Percentiles rank a stretch among this genome's conserved stretches.
These are phyloP conservation scores for Elmis aenea DNA, from an alignment of 2,888 invertebrate genomes.

Conservation along the genomic window DNA sequence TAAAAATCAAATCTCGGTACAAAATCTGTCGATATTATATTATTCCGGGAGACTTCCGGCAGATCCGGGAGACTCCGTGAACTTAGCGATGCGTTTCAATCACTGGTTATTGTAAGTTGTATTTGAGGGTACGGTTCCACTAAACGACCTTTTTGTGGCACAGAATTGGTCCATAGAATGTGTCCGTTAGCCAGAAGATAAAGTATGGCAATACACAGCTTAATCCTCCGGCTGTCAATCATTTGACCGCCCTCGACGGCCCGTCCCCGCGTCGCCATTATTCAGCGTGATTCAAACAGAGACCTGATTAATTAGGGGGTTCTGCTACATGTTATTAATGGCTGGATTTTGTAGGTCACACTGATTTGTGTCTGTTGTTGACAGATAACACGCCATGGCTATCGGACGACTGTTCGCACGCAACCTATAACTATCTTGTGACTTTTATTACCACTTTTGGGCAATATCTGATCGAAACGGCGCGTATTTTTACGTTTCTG, in stretches of 20 bases:
- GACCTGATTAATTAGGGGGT: slow-evolving; percentile 35
- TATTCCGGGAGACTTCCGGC: no score
- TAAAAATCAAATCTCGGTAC: no score
- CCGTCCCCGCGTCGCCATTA: slow-evolving; percentile 28
- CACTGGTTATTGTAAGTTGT: no score
- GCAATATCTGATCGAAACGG: no score
- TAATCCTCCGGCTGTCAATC: slow-evolving; percentile 17
- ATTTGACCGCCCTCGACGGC: slow-evolving; percentile 16
- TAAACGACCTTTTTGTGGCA: not conserved
- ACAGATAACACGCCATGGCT: slow-evolving; percentile 32
- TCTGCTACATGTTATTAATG: slow-evolving; percentile 36
- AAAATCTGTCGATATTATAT: no score
- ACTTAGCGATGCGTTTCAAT: no score
- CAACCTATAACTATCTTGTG: slow-evolving; percentile 25
- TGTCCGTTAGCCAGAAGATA: no score
- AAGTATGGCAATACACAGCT: slow-evolving; percentile 12
- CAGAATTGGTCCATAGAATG: not conserved
- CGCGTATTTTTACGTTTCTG: no score
- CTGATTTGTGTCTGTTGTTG: slow-evolving; percentile 40
- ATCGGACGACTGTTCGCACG: slow-evolving; percentile 20
- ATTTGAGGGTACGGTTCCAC: no score
- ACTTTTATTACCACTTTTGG: slow-evolving; percentile 28
- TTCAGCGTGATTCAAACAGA: slow-evolving; percentile 26
- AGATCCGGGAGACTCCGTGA: no score
- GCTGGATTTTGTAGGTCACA: slow-evolving; percentile 39